Conservation (phyloP, 2,888 invertebrate species). For the Cephalotes varians region DNA sequence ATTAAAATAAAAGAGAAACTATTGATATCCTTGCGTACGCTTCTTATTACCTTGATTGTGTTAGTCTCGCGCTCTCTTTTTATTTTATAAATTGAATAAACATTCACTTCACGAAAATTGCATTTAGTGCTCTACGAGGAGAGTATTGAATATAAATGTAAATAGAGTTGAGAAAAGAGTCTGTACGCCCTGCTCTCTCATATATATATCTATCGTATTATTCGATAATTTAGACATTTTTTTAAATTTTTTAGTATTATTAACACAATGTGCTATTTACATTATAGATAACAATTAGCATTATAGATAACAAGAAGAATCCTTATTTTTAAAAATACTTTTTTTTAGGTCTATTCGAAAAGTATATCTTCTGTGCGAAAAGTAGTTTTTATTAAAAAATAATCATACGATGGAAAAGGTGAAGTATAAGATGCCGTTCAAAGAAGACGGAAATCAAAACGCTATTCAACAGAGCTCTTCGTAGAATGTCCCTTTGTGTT, state of each 20-base stretch:
- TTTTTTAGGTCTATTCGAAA: neutral
- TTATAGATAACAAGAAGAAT: neutral
- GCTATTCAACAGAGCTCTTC: conserved; percentile 59
- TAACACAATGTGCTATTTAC: neutral
- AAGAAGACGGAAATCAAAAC: conserved; percentile 63
- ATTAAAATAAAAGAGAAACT: neutral
- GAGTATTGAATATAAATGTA: conserved; percentile 3
- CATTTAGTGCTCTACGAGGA: neutral
- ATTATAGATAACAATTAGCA: neutral
- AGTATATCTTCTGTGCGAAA: neutral
- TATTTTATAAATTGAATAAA: conserved; percentile 13
- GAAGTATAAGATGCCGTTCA: neutral
- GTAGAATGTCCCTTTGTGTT: conserved; percentile 46
- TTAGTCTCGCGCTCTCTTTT: neutral
- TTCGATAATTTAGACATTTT: neutral
- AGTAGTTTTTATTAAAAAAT: neutral
- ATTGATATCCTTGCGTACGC: neutral
- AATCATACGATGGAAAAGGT: conserved; percentile 1
- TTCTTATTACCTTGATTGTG: neutral
- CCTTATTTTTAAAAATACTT: neutral
- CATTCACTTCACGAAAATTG: neutral
- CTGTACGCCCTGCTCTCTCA: neutral
- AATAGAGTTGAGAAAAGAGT: neutral
- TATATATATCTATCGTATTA: neutral
- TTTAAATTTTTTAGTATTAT: conserved; percentile 6